These are phyloP conservation scores for Puma concolor DNA, from an alignment of 2,113 vertebrate species.

Conservation along the genomic window DNA sequence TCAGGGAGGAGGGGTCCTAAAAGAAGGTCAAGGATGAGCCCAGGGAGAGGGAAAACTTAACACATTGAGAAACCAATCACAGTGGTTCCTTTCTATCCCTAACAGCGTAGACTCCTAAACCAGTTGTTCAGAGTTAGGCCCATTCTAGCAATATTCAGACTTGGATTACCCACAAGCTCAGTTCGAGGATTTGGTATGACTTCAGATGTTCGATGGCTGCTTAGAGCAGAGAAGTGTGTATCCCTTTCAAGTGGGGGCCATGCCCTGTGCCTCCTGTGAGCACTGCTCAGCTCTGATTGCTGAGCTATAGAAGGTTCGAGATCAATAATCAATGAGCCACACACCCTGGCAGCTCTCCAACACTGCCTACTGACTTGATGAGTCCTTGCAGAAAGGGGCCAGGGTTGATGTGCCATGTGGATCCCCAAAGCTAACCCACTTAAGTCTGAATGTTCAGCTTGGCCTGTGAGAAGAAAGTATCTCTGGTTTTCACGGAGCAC, in stretches of 20 bases:
- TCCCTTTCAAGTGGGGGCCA: not conserved
- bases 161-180: not conserved
- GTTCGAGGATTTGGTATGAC: not conserved
- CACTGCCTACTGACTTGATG: rapidly evolving
- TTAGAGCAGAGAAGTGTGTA: not conserved
- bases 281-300: not conserved
- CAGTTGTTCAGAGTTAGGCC: not conserved
- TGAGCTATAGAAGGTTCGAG: rapidly evolving
- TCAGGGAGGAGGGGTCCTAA: not conserved
- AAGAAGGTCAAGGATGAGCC: not conserved
- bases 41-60: not conserved
- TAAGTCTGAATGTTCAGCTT: not conserved
- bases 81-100: not conserved
- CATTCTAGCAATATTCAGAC: not conserved
- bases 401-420: rapidly evolving
- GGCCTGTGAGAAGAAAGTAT: not conserved
- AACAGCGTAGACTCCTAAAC: not conserved
- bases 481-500: rapidly evolving
- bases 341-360: rapidly evolving
- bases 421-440: not conserved
- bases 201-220: not conserved
- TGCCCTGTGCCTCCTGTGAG: not conserved
- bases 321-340: rapidly evolving
- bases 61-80: not conserved
- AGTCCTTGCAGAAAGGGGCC: not conserved